These are phyloP conservation scores for Tenodera sinensis DNA, from an alignment of 2,888 invertebrate genomes.

Conservation along the genomic window DNA sequence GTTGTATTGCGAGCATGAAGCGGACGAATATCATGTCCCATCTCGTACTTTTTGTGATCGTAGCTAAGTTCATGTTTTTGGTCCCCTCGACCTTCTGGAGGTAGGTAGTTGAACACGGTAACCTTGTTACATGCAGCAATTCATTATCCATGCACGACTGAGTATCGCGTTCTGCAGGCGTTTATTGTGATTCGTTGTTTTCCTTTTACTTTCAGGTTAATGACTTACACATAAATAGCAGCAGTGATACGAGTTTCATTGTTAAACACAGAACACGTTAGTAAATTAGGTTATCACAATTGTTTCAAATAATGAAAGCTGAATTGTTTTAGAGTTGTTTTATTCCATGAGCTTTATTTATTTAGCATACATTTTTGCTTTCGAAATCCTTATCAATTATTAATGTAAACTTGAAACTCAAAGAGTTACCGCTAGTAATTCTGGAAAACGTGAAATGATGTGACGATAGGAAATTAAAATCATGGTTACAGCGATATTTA, in stretches of 20 bases:
- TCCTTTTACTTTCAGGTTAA: not conserved
- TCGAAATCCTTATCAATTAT: no score
- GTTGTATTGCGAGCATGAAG: not conserved
- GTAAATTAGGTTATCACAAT: no score
- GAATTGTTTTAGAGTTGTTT: no score
- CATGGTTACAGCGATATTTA: no score
- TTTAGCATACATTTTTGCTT: no score
- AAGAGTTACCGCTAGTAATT: no score
- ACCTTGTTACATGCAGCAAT: not conserved
- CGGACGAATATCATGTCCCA: not conserved
- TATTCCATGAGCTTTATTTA: no score
- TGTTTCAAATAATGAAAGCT: no score
- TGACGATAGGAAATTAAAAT: no score
- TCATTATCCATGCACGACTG: not conserved
- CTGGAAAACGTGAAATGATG: no score
- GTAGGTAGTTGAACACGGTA: not conserved
- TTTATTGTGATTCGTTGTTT: not conserved
- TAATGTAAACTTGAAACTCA: no score
- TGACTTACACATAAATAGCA: not conserved
- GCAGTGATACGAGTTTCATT: not conserved
- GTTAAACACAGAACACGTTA: no score
- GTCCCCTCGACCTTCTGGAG: not conserved
- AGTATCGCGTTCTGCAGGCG: not conserved
- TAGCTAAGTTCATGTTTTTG: not conserved
- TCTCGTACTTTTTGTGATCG: not conserved